Evolutionary conservation across 2,888 invertebrate species (phyloP).

Genomic region (Trichogramma evanescens): DNA sequence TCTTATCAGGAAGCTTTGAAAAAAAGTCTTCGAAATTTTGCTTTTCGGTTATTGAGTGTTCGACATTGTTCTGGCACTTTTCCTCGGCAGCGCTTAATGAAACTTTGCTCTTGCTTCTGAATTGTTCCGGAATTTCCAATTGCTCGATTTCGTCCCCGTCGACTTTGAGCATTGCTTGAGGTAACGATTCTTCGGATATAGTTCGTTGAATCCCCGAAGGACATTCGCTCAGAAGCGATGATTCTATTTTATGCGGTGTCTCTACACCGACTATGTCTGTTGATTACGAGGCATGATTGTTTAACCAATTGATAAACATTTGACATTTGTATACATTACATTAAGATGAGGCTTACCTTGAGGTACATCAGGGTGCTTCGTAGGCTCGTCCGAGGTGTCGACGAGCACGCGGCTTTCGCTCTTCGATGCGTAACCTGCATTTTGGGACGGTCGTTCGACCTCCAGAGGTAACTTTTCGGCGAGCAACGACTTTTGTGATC

Average conservation of each 20-base stretch:
- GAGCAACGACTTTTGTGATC: no score
- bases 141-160: conserved; percentile 27
- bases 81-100: conserved; percentile 4
- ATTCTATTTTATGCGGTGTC: no score
- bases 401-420: conserved; percentile 9
- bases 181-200: conserved; percentile 44
- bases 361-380: no score
- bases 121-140: conserved; percentile 15
- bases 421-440: conserved; percentile 18
- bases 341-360: no score
- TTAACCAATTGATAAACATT: no score
- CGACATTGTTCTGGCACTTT: conserved; percentile 9
- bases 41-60: no score
- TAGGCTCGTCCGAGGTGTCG: not conserved
- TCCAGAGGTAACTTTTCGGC: not conserved
- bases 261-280: no score
- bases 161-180: conserved; percentile 36
- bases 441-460: conserved; percentile 23
- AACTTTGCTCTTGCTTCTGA: not conserved
- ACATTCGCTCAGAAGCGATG: conserved; percentile 2
- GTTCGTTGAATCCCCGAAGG: conserved; percentile 29
- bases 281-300: no score
- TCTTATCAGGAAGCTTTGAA: no score
- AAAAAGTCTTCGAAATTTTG: no score
- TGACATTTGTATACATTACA: no score